Conservation (phyloP, 2,888 invertebrate genomes). For the Ophion ventricosus region DNA sequence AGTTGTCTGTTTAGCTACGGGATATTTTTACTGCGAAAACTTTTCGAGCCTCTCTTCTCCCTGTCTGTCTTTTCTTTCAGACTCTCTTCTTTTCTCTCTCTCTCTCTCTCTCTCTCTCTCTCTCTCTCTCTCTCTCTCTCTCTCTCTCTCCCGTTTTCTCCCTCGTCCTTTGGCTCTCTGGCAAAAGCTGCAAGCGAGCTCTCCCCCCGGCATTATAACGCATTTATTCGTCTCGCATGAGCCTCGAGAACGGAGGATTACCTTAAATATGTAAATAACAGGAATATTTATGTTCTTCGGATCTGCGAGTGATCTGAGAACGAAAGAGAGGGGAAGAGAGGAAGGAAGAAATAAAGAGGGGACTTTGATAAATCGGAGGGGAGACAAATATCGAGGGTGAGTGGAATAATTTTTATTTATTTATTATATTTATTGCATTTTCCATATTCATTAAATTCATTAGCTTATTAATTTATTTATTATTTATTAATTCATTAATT, state of each 20-base stretch:
- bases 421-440: background rate
- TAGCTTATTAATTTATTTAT: too few species aligned
- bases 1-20: slow-evolving; percentile 63
- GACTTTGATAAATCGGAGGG: background rate
- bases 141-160: background rate
- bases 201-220: slow-evolving; percentile 21
- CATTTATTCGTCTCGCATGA: slow-evolving; percentile 50
- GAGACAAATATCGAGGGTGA: background rate
- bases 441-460: background rate
- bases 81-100: background rate
- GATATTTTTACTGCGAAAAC: slow-evolving; percentile 55
- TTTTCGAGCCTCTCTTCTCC: slow-evolving; percentile 48
- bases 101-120: background rate
- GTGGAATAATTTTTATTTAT: slow-evolving; percentile 2
- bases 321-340: slow-evolving; percentile 5
- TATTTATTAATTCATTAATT: background rate
- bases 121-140: background rate
- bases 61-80: background rate
- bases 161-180: background rate
- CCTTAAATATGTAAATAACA: slow-evolving; percentile 61
- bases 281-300: slow-evolving; percentile 49
- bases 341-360: background rate
- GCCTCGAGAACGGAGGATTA: slow-evolving; percentile 52
- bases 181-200: slow-evolving; percentile 32
- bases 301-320: slow-evolving; percentile 12